Evolutionary conservation across 2,113 vertebrate species (phyloP), one percentile per base, ranked within the genome.

Genomic region (Otus sunia): DNA sequence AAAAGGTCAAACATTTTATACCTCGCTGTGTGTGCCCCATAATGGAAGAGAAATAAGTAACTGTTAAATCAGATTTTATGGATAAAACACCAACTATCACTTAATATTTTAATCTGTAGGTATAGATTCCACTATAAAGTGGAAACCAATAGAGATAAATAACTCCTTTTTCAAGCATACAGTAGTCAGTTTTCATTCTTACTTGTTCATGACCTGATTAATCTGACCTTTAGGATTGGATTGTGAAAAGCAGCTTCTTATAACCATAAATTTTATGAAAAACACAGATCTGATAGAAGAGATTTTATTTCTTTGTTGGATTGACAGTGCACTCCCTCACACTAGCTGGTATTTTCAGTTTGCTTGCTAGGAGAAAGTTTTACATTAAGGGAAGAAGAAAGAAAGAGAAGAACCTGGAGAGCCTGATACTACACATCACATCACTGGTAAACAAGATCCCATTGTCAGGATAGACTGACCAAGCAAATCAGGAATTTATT

Each of bases 1-100:
- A 37, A 90, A 92, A 89, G 68, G 76, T 94, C 73, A 96, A 74
- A 72, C 20, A 11, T 64, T 95, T 87, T 89, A 85, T 67, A 91
- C 12, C 10, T 89, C 36, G 10, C 4, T 60, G 32, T 74, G 39
- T 49, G 15, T 68, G 37, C 34, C 49, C 60, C 2, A 2, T 84
- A 84, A 79, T 45, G 9, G 17, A 77, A 67, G 47, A 59, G n/a
- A 52, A 62, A 69, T 41, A 91, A 49, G 41, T 76, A 72, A 89
- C 27, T 27, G 52, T 73, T 92, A 75, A 78, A 94, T 87, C 52
- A 76, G 53, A 56, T 84, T 88, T 49, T 94, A 82, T 68, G 86
- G 53, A 91, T 75, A 69, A 72, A 89, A 73, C 62, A 91, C 36
- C 15, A 53, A 71, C 18, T 78, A 77, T 60, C 45, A 60, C 60